phyloP scores from a whole-genome alignment of 2,113 vertebrate genomes.

The Tachuris rubrigastra region DNA sequence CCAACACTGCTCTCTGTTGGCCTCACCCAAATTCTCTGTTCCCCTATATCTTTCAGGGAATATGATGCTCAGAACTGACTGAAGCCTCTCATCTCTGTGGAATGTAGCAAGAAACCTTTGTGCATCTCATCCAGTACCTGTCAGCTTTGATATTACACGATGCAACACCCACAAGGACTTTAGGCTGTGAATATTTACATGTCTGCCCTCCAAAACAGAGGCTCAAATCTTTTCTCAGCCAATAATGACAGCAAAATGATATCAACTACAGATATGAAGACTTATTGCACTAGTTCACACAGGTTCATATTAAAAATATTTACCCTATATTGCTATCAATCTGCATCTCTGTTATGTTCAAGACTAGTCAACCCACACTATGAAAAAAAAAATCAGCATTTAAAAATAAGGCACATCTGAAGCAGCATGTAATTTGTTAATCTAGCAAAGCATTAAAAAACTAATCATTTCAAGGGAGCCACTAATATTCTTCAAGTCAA shows the following conservation, averaged over 20 bases:
- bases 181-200: neutral
- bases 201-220: neutral
- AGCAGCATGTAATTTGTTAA: neutral
- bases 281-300: neutral
- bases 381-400: neutral
- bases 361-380: neutral
- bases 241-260: neutral
- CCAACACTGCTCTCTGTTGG: neutral
- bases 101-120: neutral
- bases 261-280: neutral
- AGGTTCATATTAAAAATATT: neutral
- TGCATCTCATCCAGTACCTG: neutral
- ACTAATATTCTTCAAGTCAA: neutral
- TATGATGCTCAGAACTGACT: neutral
- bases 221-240: neutral
- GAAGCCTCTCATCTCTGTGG: neutral
- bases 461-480: neutral
- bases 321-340: neutral
- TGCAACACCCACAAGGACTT: neutral
- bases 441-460: neutral
- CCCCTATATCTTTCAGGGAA: neutral
- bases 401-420: neutral
- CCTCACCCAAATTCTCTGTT: neutral
- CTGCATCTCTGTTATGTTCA: neutral
- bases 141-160: neutral